These are phyloP conservation scores for Archaeoteleia sp. DNA, from an alignment of 2,888 invertebrate genomes.

Conservation along the genomic window DNA sequence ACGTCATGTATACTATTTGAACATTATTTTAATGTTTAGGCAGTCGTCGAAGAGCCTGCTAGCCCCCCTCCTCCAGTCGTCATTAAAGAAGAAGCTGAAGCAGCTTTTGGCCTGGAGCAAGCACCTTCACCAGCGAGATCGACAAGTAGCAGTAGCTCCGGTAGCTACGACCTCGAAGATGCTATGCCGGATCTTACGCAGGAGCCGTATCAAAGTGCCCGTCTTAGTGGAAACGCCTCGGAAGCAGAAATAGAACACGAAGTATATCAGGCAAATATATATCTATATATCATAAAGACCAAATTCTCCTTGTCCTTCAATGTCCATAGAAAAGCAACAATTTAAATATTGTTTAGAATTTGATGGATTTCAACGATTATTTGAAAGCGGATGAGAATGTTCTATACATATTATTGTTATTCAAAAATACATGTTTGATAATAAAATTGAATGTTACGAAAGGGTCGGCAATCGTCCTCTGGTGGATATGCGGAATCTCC, in stretches of 20 bases:
- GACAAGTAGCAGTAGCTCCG: slow-evolving; percentile 72
- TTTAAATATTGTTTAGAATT: too few relatives aligned
- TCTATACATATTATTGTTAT: too few relatives aligned
- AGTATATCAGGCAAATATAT: slow-evolving; percentile 57
- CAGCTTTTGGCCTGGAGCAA: slow-evolving; percentile 58
- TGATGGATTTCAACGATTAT: too few relatives aligned
- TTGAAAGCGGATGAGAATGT: too few relatives aligned
- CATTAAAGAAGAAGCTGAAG: slow-evolving; percentile 66
- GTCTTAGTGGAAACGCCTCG: slow-evolving; percentile 62
- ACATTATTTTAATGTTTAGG: slow-evolving; percentile 55
- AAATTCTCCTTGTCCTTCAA: too few relatives aligned
- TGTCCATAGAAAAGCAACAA: too few relatives aligned
- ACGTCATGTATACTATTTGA: neutral
- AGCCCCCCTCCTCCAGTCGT: slow-evolving; percentile 62
- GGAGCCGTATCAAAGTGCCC: slow-evolving; percentile 59
- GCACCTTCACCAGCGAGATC: slow-evolving; percentile 68
- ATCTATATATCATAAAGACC: too few relatives aligned
- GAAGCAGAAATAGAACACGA: slow-evolving; percentile 67
- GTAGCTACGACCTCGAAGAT: slow-evolving; percentile 72
- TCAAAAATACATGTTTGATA: too few relatives aligned
- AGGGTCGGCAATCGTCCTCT: slow-evolving; percentile 69
- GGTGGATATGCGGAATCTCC: slow-evolving; percentile 72
- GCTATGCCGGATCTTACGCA: slow-evolving; percentile 65
- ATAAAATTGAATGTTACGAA: slow-evolving; percentile 40
- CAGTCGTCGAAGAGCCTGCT: slow-evolving; percentile 68